Conservation (phyloP, 2,797 vertebrate genomes). For the Phrynocephalus guinanensis region DNA sequence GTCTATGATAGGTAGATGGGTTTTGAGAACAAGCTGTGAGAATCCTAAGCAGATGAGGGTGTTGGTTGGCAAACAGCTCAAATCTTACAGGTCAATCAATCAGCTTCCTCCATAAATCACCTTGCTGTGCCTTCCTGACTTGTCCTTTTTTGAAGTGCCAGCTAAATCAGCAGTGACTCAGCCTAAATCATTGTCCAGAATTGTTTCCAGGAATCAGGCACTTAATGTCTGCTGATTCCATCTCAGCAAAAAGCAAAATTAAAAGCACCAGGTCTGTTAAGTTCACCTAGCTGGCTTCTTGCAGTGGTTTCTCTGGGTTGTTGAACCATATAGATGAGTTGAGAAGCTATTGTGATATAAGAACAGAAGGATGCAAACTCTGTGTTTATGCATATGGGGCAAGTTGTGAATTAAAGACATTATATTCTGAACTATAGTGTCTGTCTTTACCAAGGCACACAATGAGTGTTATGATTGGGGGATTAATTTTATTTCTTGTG, state of each 20-base stretch:
- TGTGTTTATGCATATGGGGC: background rate
- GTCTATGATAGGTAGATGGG: background rate
- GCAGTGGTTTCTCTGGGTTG: background rate
- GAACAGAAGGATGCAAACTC: background rate
- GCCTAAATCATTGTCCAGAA: background rate
- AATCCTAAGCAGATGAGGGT: background rate
- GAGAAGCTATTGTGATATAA: background rate
- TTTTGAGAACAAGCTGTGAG: background rate
- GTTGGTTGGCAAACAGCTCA: background rate
- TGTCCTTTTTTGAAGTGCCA: background rate
- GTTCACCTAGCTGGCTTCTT: background rate
- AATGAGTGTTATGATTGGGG: background rate
- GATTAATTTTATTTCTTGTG: background rate
- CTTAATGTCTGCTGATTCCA: background rate
- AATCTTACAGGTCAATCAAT: background rate
- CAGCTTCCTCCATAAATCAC: background rate
- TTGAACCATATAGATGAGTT: background rate
- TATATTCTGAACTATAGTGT: background rate
- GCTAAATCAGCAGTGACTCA: background rate
- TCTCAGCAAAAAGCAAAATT: background rate
- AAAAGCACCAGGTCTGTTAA: background rate
- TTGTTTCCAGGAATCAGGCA: background rate
- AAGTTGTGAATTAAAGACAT: background rate
- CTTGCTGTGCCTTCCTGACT: background rate
- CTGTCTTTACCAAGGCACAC: constrained; percentile 27